phyloP scores from a whole-genome alignment of 2,113 vertebrate genomes.

The Rhea pennata region DNA sequence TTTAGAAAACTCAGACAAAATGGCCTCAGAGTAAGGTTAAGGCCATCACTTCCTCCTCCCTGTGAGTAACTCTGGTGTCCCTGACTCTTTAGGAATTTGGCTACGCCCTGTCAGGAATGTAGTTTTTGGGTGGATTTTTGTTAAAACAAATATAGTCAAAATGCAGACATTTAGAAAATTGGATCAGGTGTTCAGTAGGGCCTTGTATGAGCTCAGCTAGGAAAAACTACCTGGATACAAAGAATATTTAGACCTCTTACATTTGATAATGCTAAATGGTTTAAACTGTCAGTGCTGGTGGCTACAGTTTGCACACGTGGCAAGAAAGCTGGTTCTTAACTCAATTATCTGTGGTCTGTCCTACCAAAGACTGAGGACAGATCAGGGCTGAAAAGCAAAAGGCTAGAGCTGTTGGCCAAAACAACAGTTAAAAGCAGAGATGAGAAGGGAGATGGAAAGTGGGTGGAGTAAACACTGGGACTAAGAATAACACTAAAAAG shows the following conservation, averaged over 20 bases:
- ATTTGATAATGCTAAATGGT: background rate
- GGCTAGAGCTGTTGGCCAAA: background rate
- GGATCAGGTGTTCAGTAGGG: rapidly evolving
- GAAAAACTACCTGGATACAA: background rate
- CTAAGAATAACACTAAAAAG: background rate
- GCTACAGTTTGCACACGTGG: background rate
- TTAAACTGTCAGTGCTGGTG: background rate
- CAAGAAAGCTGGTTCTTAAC: background rate
- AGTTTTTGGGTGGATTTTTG: background rate
- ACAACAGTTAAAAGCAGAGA: background rate
- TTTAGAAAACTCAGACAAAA: background rate
- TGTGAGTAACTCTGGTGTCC: background rate
- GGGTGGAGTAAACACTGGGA: background rate
- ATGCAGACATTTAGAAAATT: background rate
- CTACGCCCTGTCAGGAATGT: background rate
- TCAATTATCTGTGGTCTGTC: background rate
- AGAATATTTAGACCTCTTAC: background rate
- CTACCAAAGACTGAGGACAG: background rate
- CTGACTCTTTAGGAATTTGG: background rate
- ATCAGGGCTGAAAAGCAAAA: background rate
- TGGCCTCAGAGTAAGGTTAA: background rate
- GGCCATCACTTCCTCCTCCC: background rate
- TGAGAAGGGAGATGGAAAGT: background rate
- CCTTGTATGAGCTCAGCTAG: background rate
- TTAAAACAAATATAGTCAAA: background rate